Evolutionary conservation across 2,797 vertebrate species (phyloP), one percentile per base, ranked within the genome.

Genomic region (Lagorchestes hirsutus): DNA sequence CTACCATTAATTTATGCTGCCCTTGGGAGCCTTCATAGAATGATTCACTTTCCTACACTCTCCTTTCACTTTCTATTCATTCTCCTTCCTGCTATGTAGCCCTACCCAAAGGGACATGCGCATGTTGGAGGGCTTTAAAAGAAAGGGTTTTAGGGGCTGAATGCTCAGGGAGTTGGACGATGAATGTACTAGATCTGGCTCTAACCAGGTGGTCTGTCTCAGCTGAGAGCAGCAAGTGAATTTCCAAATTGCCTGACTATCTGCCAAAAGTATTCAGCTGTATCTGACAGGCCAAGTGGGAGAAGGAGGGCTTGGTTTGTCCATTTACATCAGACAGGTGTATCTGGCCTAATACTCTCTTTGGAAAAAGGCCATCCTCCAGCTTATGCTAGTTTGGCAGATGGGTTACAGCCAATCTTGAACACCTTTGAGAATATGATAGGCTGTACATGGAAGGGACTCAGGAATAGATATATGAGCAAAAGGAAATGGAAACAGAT

Each of bases 171-270:
- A 93, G 91, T 55, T 12, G 22, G 90, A 57, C 93, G 40, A 57
- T 67, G 55, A 2, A 87, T 14, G 55, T 94, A 90, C 82, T 96
- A 95, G 27, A 40, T 87, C 74, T 50, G 40, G 57, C 67, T 92
- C 57, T 50, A 27, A 52, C 55, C 92, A 96, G 95, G 90, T 93
- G 92, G 95, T 67, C 96, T 91, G 59, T 12, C 46, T 92, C 55
- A 74, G 18, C 54, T 90, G 31, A 95, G 57, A 96, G 28, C 12
- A 59, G 74, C 91, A 94, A 95, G 55, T 67, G 91, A 95, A 91
- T 90, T 92, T 92, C 92, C 96, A 91, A 90, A 95, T 92, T 90
- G 56, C 82, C 9, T 34, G 91, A 34, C 56, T 62, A 59, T 62
- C 90, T 1, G 90, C 93, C 74, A 93, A 90, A 93, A 0, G 2